Evolutionary conservation across 2,113 vertebrate genomes (phyloP).

Genomic region (Anarhynchus alexandrinus): DNA sequence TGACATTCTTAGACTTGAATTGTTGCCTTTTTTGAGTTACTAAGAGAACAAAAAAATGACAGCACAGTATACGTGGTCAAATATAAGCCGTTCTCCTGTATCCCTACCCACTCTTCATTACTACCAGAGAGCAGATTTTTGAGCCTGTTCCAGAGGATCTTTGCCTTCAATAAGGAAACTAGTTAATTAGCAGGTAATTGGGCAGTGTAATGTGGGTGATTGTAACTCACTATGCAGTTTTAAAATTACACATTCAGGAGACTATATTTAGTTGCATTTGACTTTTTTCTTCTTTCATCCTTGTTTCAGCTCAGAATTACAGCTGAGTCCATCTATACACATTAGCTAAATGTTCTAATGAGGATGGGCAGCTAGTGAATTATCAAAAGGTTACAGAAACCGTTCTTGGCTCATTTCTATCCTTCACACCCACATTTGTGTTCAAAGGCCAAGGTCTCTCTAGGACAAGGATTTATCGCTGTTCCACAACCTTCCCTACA

Average conservation of each 20-base stretch:
- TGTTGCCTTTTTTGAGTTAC: not conserved
- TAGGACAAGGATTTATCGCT: not conserved
- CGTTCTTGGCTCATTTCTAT: not conserved
- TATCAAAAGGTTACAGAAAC: not conserved
- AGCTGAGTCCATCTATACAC: not conserved
- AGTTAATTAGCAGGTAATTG: not conserved
- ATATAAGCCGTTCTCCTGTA: fast-evolving
- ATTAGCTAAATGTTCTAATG: not conserved
- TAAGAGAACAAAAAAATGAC: not conserved
- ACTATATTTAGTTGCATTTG: not conserved
- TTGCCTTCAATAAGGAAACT: not conserved
- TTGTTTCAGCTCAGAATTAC: not conserved
- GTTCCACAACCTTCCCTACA: not conserved
- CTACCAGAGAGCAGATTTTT: not conserved
- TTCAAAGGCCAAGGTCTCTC: not conserved
- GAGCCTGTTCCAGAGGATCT: not conserved
- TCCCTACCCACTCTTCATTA: not conserved
- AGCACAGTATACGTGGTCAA: not conserved
- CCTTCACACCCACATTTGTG: not conserved
- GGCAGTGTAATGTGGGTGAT: not conserved
- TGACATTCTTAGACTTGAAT: not conserved
- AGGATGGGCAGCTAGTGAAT: not conserved
- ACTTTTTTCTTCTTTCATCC: not conserved
- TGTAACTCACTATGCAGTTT: not conserved
- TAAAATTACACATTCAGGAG: not conserved